Evolutionary conservation across 2,113 vertebrate genomes (phyloP), one percentile per base, ranked within the genome.

Genomic region (Oreochromis aureus): DNA sequence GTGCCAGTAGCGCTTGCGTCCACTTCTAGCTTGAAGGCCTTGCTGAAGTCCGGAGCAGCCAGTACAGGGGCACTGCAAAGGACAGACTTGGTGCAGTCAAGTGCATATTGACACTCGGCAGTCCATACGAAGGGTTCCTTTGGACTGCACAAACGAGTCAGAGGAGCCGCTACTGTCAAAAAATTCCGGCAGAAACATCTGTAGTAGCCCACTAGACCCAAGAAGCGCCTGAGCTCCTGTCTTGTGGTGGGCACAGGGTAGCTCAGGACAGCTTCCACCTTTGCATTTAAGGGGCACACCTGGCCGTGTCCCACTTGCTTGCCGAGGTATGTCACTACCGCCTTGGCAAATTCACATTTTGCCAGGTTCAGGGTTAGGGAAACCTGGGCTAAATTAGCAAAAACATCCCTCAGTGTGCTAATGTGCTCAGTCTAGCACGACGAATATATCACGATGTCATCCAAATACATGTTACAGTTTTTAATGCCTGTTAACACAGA

Each of bases 301-400:
- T 61, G 58, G 58, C 58, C 0, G 0, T 32, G 58, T 61, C 54
- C 6, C 6, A 56, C 3, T 56, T 56, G 22, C 11, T 7, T 2
- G 3, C 22, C 2, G 54, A 2, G 55, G 22, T 56, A 56, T 56
- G 55, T 56, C 12, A 0, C 11, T 56, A 56, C 22, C 1, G 22
- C 55, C 22, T 27, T 56, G 55, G 55, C 22, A 56, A 56, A 56
- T 56, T 56, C 22, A 56, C 54, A 56, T 24, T 56, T 56, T 56
- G 55, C 55, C 55, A 56, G 55, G 22, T 27, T 56, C 22, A 56
- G 12, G 22, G 22, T 56, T 27, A 27, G n/a, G 54, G 6, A 55
- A 55, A 6, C 6, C 10, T 55, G 54, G 2, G n/a, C 9, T 55
- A 55, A 12, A 55, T 6, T 10, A 55, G 10, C 1, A 56, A 27